Evolutionary conservation across 2,113 vertebrate genomes (phyloP).

Genomic region (Nesogale talazaci): DNA sequence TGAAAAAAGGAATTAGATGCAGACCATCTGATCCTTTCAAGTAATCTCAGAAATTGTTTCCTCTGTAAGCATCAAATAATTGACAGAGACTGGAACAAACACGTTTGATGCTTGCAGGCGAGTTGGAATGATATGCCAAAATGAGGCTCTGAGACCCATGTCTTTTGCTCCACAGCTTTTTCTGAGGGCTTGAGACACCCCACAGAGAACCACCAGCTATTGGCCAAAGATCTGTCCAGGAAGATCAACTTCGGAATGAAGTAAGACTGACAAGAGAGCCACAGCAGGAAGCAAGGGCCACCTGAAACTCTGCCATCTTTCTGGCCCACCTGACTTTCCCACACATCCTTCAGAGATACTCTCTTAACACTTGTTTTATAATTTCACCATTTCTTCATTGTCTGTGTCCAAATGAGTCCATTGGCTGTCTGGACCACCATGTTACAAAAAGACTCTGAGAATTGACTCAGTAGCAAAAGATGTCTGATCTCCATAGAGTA

Average conservation of each 20-base stretch:
- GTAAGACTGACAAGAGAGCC: neutral
- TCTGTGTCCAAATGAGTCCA: neutral
- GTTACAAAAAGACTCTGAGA: neutral
- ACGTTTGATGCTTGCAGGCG: neutral
- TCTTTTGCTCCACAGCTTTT: neutral
- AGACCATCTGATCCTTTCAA: conserved; percentile 2
- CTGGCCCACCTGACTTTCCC: no score
- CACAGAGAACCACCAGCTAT: neutral
- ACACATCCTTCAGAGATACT: neutral
- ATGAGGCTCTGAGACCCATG: neutral
- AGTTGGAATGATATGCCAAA: neutral
- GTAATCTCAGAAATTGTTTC: neutral
- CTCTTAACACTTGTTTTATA: neutral
- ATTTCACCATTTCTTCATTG: neutral
- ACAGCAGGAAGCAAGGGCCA: neutral
- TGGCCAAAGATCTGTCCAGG: neutral
- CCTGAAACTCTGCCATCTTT: neutral
- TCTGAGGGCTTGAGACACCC: neutral
- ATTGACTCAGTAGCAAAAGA: neutral
- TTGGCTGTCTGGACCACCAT: neutral
- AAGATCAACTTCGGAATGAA: neutral
- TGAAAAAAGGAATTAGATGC: neutral
- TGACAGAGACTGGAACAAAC: neutral
- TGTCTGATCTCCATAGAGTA: neutral
- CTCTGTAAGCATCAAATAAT: neutral